phyloP scores from a whole-genome alignment of 2,888 invertebrate species.

The Notodonta ziczac region DNA sequence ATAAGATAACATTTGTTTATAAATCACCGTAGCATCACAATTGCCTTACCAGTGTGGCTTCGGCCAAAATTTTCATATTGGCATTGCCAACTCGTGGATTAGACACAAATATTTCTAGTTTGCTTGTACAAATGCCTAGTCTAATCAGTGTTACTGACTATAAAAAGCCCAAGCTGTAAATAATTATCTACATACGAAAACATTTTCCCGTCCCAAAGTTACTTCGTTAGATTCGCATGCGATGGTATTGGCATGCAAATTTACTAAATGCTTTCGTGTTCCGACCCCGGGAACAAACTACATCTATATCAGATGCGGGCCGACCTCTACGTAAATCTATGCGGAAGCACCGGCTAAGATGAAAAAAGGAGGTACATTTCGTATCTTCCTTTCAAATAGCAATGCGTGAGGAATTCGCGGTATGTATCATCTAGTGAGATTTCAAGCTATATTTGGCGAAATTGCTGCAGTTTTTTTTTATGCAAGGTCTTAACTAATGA shows the following conservation, averaged over 20 bases:
- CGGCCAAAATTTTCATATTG: too few species aligned
- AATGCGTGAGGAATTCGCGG: too few species aligned
- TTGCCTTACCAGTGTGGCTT: too few species aligned
- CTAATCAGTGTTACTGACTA: neutral
- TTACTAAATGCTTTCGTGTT: slow-evolving; percentile 58
- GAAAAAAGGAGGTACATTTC: neutral
- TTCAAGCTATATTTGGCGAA: too few species aligned
- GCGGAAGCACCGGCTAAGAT: slow-evolving; percentile 1
- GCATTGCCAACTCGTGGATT: neutral
- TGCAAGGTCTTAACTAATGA: too few species aligned
- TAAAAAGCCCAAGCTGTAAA: neutral
- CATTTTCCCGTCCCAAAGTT: slow-evolving; percentile 55
- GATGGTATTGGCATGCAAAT: slow-evolving; percentile 72
- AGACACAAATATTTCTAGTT: too few species aligned
- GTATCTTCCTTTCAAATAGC: too few species aligned
- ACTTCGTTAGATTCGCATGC: slow-evolving; percentile 55
- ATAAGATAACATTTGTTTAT: too few species aligned
- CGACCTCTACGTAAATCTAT: neutral
- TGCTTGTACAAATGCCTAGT: neutral
- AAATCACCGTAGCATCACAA: too few species aligned
- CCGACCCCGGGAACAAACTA: slow-evolving; percentile 21
- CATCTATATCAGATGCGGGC: slow-evolving; percentile 10
- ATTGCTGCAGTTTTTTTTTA: too few species aligned
- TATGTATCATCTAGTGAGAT: too few species aligned
- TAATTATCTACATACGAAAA: slow-evolving; percentile 22